Conservation (phyloP, 2,888 invertebrate species). For the Heliconius ismenius region DNA sequence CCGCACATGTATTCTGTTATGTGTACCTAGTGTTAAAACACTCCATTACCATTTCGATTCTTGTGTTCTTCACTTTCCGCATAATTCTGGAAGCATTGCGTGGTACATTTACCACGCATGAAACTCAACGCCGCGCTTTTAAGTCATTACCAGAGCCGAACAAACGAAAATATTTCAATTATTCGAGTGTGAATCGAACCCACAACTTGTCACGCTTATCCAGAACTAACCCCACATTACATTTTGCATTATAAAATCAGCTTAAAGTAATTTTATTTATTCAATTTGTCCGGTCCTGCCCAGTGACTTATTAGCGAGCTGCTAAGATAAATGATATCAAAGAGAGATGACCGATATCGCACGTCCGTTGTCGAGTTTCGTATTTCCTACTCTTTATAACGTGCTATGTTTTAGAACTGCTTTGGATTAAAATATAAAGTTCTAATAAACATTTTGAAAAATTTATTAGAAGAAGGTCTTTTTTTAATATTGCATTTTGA, state of each 20-base stretch:
- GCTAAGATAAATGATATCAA: constrained; percentile 39
- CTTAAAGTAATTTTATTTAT: neutral
- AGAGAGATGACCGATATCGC: constrained; percentile 36
- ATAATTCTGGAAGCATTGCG: neutral
- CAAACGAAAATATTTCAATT: neutral
- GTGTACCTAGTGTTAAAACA: too few species aligned
- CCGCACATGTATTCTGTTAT: too few species aligned
- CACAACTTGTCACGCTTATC: neutral
- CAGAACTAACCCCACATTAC: neutral
- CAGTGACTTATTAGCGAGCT: constrained; percentile 39
- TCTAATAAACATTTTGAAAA: too few species aligned
- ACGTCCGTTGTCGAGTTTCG: constrained; percentile 12
- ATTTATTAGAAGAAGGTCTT: too few species aligned
- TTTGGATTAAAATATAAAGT: too few species aligned
- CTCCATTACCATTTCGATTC: too few species aligned
- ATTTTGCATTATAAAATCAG: constrained; percentile 1
- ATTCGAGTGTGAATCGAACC: neutral
- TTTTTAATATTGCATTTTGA: too few species aligned
- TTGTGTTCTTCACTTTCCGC: too few species aligned
- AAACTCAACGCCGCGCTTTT: neutral
- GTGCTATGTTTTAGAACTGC: too few species aligned
- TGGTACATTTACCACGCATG: neutral
- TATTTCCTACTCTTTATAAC: constrained; percentile 18
- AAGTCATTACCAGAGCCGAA: neutral
- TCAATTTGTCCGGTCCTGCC: constrained; percentile 13